Percentiles rank a stretch among this genome's conserved stretches.
These are phyloP conservation scores for Melinaea menophilus DNA, from an alignment of 2,888 invertebrate genomes.

Conservation along the genomic window DNA sequence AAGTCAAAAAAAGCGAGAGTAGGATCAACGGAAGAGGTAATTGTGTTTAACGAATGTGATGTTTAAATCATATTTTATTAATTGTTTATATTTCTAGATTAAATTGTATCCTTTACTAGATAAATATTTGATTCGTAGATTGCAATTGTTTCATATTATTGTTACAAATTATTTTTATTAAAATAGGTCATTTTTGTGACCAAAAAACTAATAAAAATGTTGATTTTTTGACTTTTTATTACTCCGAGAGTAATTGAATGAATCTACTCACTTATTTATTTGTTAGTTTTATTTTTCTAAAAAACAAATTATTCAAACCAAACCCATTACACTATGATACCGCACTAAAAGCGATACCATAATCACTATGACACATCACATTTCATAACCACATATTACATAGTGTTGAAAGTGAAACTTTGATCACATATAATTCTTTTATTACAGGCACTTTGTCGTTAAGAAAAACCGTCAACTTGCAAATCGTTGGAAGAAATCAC, in stretches of 20 bases:
- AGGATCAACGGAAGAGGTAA: conserved; percentile 27
- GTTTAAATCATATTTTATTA: too few species aligned
- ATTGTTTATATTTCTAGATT: too few species aligned
- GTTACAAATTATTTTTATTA: too few species aligned
- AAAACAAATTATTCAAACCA: conserved; percentile 2
- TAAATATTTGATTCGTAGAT: too few species aligned
- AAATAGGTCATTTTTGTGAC: too few species aligned
- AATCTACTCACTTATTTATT: too few species aligned
- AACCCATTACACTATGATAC: not conserved
- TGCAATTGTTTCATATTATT: too few species aligned
- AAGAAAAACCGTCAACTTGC: conserved; percentile 35
- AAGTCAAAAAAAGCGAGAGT: conserved; percentile 17
- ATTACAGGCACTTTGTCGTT: conserved; percentile 44
- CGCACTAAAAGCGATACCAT: conserved; percentile 11
- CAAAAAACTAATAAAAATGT: too few species aligned
- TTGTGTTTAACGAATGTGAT: not conserved
- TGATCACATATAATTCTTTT: conserved; percentile 43
- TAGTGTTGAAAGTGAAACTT: conserved; percentile 38
- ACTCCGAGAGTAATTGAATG: too few species aligned
- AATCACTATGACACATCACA: conserved; percentile 21
- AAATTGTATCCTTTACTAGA: too few species aligned
- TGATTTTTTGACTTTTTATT: too few species aligned
- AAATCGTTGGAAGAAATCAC: conserved; percentile 37
- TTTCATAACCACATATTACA: conserved; percentile 14
- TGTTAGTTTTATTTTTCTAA: not conserved